Percentiles rank a stretch among this genome's conserved stretches.
phyloP scores from a whole-genome alignment of 1,140 invertebrate genomes.

The Drosophila eugracilis region DNA sequence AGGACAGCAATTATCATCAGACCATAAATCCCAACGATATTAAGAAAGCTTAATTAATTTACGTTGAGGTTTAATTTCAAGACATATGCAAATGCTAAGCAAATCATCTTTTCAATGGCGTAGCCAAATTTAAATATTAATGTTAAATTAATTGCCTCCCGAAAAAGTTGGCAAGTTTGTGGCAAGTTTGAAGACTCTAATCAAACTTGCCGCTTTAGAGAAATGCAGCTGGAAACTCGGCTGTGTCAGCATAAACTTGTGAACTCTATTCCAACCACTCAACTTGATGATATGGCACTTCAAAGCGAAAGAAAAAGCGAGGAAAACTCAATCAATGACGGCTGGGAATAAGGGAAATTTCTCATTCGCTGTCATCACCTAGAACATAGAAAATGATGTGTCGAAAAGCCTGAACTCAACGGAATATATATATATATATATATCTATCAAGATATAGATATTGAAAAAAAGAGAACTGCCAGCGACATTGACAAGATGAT shows the following conservation, averaged over 20 bases:
- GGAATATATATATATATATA: constrained; percentile 11
- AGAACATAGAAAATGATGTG: constrained; percentile 74
- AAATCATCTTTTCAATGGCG: neutral
- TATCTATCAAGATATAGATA: constrained; percentile 3
- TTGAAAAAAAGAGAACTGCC: constrained; percentile 39
- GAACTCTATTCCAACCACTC: constrained; percentile 57
- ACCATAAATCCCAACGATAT: constrained; percentile 7
- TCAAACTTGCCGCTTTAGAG: constrained; percentile 63
- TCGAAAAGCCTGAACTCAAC: constrained; percentile 52
- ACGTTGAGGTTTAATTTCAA: neutral
- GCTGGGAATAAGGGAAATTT: constrained; percentile 70
- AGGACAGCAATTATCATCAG: neutral
- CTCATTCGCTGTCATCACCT: constrained; percentile 54
- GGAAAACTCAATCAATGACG: constrained; percentile 53
- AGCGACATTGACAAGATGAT: constrained; percentile 74
- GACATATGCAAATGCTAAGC: neutral
- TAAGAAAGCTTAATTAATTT: constrained; percentile 14
- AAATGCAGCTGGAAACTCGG: constrained; percentile 43
- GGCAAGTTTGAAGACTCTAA: constrained; percentile 43
- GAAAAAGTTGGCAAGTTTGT: constrained; percentile 17
- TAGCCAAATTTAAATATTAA: constrained; percentile 8
- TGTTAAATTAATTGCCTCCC: constrained; percentile 23
- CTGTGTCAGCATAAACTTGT: constrained; percentile 31
- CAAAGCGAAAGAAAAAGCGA: constrained; percentile 20
- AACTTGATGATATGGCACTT: constrained; percentile 71